Evolutionary conservation across 2,113 vertebrate species (phyloP).

Genomic region (Gavialis gangeticus): DNA sequence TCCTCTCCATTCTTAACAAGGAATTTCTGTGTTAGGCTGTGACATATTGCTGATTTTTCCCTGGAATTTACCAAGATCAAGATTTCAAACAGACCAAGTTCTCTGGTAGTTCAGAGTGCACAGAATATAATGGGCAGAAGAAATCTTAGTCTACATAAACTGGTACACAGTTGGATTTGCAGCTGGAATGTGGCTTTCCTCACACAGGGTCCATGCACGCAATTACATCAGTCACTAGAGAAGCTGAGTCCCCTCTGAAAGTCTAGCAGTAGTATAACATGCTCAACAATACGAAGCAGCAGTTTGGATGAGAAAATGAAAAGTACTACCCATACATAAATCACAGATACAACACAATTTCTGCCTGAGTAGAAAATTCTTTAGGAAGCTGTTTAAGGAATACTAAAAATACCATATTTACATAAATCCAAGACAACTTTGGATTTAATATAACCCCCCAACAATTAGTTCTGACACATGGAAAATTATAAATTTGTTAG

Average conservation of each 20-base stretch:
- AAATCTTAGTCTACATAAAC: background rate
- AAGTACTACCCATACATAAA: background rate
- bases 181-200: background rate
- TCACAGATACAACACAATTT: too few relatives aligned
- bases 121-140: background rate
- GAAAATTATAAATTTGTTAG: too few relatives aligned
- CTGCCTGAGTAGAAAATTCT: too few relatives aligned
- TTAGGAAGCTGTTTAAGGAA: too few relatives aligned
- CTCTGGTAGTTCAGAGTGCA: background rate
- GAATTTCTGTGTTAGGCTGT: background rate
- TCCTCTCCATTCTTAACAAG: background rate
- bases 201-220: background rate
- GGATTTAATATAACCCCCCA: too few relatives aligned
- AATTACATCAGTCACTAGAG: background rate
- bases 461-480: too few relatives aligned
- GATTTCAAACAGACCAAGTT: background rate
- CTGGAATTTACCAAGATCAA: background rate
- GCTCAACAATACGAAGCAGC: background rate
- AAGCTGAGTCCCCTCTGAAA: background rate
- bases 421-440: too few relatives aligned
- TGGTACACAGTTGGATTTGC: background rate
- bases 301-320: background rate
- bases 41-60: background rate
- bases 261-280: background rate
- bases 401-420: too few relatives aligned